phyloP scores from a whole-genome alignment of 2,888 invertebrate genomes.

The Euspilapteryx auroguttella region DNA sequence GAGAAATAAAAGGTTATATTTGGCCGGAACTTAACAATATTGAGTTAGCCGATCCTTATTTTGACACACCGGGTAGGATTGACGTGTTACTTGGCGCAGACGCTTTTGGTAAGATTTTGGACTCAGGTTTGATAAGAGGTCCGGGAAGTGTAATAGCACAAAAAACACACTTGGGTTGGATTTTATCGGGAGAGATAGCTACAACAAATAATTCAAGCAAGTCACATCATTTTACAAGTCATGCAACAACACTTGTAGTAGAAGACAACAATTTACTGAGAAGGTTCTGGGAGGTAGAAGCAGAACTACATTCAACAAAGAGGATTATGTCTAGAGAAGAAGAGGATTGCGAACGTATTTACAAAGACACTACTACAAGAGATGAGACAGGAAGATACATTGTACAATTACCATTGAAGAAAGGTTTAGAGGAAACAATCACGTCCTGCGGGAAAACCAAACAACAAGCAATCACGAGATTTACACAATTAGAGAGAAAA shows the following conservation, averaged over 20 bases:
- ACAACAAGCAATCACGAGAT: conserved; percentile 6
- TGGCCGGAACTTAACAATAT: conserved; percentile 7
- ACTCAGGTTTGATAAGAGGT: conserved; percentile 9
- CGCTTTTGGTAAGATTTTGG: conserved; percentile 10
- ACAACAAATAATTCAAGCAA: background rate
- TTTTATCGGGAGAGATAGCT: conserved; percentile 6
- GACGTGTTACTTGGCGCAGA: conserved; percentile 11
- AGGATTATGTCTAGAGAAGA: background rate
- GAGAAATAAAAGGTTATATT: conserved; percentile 6
- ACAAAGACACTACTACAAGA: conserved; percentile 1
- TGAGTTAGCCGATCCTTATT: conserved; percentile 8
- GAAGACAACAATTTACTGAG: conserved; percentile 9
- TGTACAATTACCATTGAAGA: conserved; percentile 8
- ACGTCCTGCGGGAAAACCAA: conserved; percentile 8
- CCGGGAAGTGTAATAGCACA: conserved; percentile 9
- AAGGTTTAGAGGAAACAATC: conserved; percentile 4
- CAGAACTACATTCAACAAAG: conserved; percentile 7
- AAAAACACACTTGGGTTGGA: conserved; percentile 9
- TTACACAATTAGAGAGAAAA: conserved; percentile 3
- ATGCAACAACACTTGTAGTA: conserved; percentile 6
- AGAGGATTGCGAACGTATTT: background rate
- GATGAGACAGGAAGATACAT: background rate
- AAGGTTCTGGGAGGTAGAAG: conserved; percentile 11
- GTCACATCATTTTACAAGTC: conserved; percentile 5
- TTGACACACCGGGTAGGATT: conserved; percentile 7